Evolutionary conservation across 2,797 vertebrate species (phyloP), one percentile per base, ranked within the genome.

Genomic region (Ambastaia sidthimunki): DNA sequence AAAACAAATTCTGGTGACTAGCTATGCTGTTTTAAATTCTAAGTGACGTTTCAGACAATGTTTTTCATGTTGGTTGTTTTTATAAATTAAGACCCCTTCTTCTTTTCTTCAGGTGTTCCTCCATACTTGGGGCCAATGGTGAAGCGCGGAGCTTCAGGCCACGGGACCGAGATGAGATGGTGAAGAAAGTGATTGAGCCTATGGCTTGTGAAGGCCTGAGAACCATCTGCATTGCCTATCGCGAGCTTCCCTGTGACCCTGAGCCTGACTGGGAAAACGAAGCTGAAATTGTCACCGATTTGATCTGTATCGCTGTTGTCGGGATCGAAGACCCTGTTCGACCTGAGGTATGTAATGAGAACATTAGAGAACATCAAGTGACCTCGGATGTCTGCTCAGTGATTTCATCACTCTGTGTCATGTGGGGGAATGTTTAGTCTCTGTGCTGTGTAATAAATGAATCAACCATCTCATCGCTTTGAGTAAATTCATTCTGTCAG

Each of bases 281-380:
- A 85, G 94, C 92, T 0, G 94, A 95, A 6, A 94, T 97, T 2
- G 94, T 97, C 74, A 91, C 91, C 0, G 93, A 97, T 76, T 85
- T 97, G 84, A 96, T 93, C 81, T 97, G 96, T 89, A 95, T 98
- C 72, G 89, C 93, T 21, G 93, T 98, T 47, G 96, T 97, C 16
- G 96, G 96, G 74, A 98, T 98, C n/a, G 96, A 98, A 83, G 96
- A 98, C 87, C 96, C 96, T 0, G 96, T 98, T 12, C 90, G 96
- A 47, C 96, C 96, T 0, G 96, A 98, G 96, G 96, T 97, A 91
- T 57, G 67, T 21, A 4, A 23, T 41, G 18, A 69, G 16, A 18
- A 31, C 13, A 34, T 28, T 2, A 44, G 5, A 23, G 18, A 54
- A 16, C 48, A n/a, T 19, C 4, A 1, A 13, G 4, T 23, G 21